These are phyloP conservation scores for Parazoanthus swiftii DNA, from an alignment of 92 coral and sea anemone species.

Conservation along the genomic window DNA sequence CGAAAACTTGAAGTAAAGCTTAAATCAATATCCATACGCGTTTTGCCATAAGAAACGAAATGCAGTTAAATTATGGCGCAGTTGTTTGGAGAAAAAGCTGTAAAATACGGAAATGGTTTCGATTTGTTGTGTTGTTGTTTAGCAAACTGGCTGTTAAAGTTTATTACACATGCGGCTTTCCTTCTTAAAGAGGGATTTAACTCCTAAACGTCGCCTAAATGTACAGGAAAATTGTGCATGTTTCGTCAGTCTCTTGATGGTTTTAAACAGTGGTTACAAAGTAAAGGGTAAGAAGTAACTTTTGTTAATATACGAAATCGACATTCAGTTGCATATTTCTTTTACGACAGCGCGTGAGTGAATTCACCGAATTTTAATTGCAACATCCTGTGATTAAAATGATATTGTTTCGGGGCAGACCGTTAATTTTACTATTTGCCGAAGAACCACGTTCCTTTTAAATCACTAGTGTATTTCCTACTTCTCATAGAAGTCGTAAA, in stretches of 20 bases:
- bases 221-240: background rate
- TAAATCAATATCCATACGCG: background rate
- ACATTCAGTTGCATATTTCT: conserved; percentile 1
- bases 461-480: background rate
- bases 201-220: background rate
- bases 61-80: background rate
- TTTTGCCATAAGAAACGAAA: background rate
- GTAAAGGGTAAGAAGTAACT: background rate
- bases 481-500: too few relatives aligned
- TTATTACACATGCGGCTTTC: background rate
- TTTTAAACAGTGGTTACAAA: background rate
- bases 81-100: background rate
- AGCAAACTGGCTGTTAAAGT: too few relatives aligned
- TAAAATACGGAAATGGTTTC: background rate
- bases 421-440: background rate
- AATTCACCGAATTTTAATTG: conserved; percentile 12
- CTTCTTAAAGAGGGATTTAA: conserved; percentile 15
- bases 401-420: background rate
- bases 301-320: background rate
- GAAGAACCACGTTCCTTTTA: conserved; percentile 13
- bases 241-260: background rate
- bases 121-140: background rate
- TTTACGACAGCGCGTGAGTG: background rate
- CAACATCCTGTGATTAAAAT: conserved; percentile 6
- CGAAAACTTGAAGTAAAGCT: background rate